Evolutionary conservation across 2,888 invertebrate genomes (phyloP).

Genomic region (Hirudinaria manillensis): DNA sequence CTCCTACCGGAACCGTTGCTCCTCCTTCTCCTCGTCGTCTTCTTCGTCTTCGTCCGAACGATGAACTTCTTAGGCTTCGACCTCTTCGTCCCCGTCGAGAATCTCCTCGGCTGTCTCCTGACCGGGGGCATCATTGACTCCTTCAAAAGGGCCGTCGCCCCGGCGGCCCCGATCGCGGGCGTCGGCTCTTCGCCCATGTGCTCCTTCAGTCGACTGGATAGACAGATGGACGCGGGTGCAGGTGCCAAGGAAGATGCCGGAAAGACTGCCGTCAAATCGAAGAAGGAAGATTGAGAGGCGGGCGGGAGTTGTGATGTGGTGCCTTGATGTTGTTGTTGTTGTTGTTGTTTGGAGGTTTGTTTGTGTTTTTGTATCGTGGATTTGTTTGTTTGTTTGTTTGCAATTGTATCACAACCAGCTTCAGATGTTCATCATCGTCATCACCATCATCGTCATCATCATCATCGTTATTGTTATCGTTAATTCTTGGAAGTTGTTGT

Average conservation of each 20-base stretch:
- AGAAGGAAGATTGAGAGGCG: not conserved
- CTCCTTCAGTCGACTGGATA: not conserved
- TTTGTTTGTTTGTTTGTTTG: too few relatives aligned
- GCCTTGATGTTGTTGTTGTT: too few relatives aligned
- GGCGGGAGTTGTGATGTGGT: too few relatives aligned
- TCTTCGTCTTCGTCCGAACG: slow-evolving; percentile 79
- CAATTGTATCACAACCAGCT: too few relatives aligned
- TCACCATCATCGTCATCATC: too few relatives aligned
- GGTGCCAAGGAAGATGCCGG: not conserved
- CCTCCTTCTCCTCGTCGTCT: slow-evolving; percentile 85
- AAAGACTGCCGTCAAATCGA: not conserved
- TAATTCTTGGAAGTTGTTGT: too few relatives aligned
- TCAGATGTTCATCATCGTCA: too few relatives aligned
- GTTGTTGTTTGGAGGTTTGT: too few relatives aligned
- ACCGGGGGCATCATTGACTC: slow-evolving; percentile 98
- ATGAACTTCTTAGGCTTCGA: slow-evolving; percentile 63
- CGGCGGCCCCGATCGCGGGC: not conserved
- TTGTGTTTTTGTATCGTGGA: too few relatives aligned
- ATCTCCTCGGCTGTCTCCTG: slow-evolving; percentile 67
- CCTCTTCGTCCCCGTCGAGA: slow-evolving; percentile 97
- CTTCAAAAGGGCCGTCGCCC: slow-evolving; percentile 70
- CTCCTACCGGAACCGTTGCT: slow-evolving; percentile 93
- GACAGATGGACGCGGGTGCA: not conserved
- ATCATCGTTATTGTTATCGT: too few relatives aligned
- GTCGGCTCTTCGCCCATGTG: not conserved